Percentiles rank a stretch among this genome's conserved stretches.
phyloP scores from a whole-genome alignment of 2,797 vertebrate genomes.

The Lutjanus argentimaculatus region DNA sequence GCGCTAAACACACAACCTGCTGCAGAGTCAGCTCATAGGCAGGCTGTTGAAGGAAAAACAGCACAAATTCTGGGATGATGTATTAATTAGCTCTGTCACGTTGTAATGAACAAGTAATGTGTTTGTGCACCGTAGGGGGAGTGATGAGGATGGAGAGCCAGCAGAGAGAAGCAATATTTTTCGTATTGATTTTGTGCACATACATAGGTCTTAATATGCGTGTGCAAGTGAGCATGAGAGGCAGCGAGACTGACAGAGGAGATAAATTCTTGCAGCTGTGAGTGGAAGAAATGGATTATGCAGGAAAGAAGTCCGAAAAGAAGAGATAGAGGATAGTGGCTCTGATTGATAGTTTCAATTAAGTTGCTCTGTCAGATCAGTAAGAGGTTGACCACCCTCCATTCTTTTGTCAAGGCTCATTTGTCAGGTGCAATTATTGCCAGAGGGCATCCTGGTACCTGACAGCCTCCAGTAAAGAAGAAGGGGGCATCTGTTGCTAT shows the following conservation, averaged over 20 bases:
- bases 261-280: constrained; percentile 54
- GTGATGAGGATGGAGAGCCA: constrained; percentile 51
- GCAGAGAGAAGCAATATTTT: constrained; percentile 58
- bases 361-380: constrained; percentile 72
- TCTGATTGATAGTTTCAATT: constrained; percentile 83
- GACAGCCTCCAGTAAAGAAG: constrained; percentile 55
- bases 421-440: constrained; percentile 74
- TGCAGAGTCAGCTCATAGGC: constrained; percentile 29
- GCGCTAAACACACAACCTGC: constrained; percentile 42
- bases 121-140: constrained; percentile 31
- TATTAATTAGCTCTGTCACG: constrained; percentile 64
- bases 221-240: constrained; percentile 61
- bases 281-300: constrained; percentile 60
- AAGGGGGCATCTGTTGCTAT: constrained; percentile 49
- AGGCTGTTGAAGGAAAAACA: constrained; percentile 34
- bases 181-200: constrained; percentile 57
- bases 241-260: constrained; percentile 48
- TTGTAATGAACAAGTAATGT: constrained; percentile 61
- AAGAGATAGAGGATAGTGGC: constrained; percentile 39
- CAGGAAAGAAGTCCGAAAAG: constrained; percentile 64
- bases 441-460: constrained; percentile 60
- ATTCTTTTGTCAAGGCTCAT: constrained; percentile 73
- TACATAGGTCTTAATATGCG: constrained; percentile 60
- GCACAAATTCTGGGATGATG: constrained; percentile 32
- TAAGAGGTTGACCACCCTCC: constrained; percentile 67